These are phyloP conservation scores for Hydrozoanthus gracilis DNA, from an alignment of 92 coral and sea anemone genomes.

Conservation along the genomic window DNA sequence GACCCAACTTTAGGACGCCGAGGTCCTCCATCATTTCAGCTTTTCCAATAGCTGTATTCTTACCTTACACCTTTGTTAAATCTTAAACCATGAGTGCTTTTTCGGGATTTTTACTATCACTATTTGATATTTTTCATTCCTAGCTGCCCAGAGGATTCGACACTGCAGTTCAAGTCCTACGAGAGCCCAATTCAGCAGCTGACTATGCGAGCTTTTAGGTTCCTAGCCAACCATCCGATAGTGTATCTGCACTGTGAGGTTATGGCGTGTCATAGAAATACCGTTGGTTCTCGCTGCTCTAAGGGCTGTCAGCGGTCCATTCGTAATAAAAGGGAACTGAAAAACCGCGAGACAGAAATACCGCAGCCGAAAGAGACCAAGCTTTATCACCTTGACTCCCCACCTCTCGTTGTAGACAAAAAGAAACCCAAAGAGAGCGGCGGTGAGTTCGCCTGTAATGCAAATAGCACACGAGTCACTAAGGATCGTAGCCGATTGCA, in stretches of 20 bases:
- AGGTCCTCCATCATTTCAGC: too few relatives aligned
- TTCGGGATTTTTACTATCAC: too few relatives aligned
- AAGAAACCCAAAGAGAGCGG: background rate
- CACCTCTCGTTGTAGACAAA: slow-evolving; percentile 1
- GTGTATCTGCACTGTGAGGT: slow-evolving; percentile 54
- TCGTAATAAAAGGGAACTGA: slow-evolving; percentile 38
- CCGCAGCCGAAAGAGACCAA: slow-evolving; percentile 35
- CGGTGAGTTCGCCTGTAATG: background rate
- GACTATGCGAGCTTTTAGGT: slow-evolving; percentile 51
- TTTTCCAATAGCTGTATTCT: too few relatives aligned
- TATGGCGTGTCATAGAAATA: slow-evolving; percentile 54
- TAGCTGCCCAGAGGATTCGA: slow-evolving; percentile 53
- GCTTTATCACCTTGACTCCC: slow-evolving; percentile 27
- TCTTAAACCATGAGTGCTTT: too few relatives aligned
- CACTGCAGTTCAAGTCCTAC: slow-evolving; percentile 29
- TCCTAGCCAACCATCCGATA: slow-evolving; percentile 43
- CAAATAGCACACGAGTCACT: too few relatives aligned
- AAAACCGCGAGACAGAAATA: background rate
- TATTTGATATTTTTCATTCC: background rate
- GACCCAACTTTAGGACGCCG: too few relatives aligned
- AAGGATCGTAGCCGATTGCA: too few relatives aligned
- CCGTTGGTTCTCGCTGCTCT: slow-evolving; percentile 51
- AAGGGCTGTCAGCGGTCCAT: slow-evolving; percentile 54
- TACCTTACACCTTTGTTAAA: too few relatives aligned
- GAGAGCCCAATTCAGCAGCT: slow-evolving; percentile 41